A percentile compares a stretch with the other conserved stretches of the same genome.
Evolutionary conservation across 2,797 vertebrate genomes (phyloP).

Genomic region (Glossophaga mutica): DNA sequence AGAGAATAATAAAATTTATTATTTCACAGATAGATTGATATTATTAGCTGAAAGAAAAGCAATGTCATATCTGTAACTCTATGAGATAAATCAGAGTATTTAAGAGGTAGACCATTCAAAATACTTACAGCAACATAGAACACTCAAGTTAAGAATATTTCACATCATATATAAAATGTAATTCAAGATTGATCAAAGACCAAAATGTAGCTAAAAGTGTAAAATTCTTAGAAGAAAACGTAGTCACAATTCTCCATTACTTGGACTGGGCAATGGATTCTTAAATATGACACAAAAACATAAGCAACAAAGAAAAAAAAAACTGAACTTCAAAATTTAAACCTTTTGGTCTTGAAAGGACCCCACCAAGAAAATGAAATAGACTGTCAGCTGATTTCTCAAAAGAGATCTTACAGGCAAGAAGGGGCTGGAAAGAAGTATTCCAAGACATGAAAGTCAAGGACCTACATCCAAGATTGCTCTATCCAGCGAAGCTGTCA

Average conservation of each 20-base stretch:
- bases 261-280: not conserved
- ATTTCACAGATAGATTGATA: not conserved
- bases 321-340: not conserved
- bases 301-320: not conserved
- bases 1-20: not conserved
- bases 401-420: too few relatives aligned
- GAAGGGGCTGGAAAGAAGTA: too few relatives aligned
- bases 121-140: not conserved
- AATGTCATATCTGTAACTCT: not conserved
- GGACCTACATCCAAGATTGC: too few relatives aligned
- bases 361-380: not conserved
- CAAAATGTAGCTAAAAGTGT: not conserved
- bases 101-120: not conserved
- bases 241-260: not conserved
- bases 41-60: conserved; percentile 7
- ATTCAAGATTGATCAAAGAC: not conserved
- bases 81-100: not conserved
- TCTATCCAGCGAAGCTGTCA: too few relatives aligned
- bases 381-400: too few relatives aligned
- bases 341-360: not conserved
- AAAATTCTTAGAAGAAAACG: not conserved
- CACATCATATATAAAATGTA: not conserved
- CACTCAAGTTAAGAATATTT: conserved; percentile 30
- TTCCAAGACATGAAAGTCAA: too few relatives aligned
- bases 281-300: not conserved